A percentile compares a stretch with the other conserved stretches of the same genome.
phyloP scores from a whole-genome alignment of 2,113 vertebrate genomes.

The Thermophis baileyi region DNA sequence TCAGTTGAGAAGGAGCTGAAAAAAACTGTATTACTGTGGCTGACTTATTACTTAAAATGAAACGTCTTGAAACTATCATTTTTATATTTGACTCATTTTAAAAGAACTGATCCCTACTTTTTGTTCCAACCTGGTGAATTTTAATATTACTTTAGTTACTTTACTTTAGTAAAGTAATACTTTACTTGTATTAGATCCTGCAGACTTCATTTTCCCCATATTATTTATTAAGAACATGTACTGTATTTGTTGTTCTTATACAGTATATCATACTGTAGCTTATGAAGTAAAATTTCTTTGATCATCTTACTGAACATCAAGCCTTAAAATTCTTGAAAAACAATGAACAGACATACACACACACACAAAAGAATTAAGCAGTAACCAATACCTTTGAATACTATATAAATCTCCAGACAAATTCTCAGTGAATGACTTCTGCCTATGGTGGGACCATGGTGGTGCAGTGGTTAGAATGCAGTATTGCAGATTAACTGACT shows the following conservation, averaged over 20 bases:
- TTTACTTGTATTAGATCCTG: neutral
- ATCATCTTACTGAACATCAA: neutral
- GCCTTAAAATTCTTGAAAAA: neutral
- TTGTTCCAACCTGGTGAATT: neutral
- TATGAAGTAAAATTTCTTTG: neutral
- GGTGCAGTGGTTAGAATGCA: neutral
- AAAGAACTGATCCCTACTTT: neutral
- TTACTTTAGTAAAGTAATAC: neutral
- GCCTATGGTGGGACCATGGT: neutral
- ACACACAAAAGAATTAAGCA: neutral
- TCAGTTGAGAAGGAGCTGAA: neutral
- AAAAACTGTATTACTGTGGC: neutral
- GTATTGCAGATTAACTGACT: neutral
- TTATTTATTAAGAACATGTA: neutral
- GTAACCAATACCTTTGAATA: neutral
- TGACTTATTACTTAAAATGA: neutral
- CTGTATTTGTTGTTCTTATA: neutral
- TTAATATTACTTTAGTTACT: neutral
- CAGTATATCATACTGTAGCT: neutral
- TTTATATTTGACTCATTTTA: neutral
- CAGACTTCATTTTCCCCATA: neutral
- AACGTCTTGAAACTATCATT: neutral
- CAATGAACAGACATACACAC: neutral
- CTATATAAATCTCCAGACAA: slow-evolving; percentile 1
- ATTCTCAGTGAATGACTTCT: neutral